phyloP scores from a whole-genome alignment of 2,888 invertebrate genomes.

The Spodoptera exigua region DNA sequence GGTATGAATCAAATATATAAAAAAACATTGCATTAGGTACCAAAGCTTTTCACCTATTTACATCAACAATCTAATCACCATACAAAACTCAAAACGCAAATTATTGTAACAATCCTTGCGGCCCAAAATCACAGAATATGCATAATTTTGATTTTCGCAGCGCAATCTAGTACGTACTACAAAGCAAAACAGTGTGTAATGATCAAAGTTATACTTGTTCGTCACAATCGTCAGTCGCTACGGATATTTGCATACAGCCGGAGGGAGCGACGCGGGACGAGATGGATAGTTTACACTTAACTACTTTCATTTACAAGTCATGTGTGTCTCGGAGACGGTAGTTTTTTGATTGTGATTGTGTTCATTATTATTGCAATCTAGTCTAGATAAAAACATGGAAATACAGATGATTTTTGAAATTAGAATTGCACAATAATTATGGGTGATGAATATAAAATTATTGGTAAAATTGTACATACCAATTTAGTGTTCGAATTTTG shows the following conservation, averaged over 20 bases:
- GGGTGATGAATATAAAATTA: no score
- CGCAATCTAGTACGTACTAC: conserved; percentile 50
- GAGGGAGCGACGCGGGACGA: conserved; percentile 32
- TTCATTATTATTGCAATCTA: not conserved
- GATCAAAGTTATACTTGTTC: conserved; percentile 58
- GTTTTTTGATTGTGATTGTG: conserved; percentile 13
- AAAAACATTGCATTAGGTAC: no score
- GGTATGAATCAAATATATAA: no score
- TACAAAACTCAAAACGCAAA: conserved; percentile 34
- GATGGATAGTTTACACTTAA: conserved; percentile 48
- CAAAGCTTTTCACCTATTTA: conserved; percentile 2
- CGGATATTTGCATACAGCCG: conserved; percentile 60
- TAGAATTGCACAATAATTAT: no score
- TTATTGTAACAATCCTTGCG: conserved; percentile 45
- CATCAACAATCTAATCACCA: conserved; percentile 34
- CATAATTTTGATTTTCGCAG: conserved; percentile 57
- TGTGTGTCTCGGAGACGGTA: conserved; percentile 20
- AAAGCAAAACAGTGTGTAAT: conserved; percentile 58
- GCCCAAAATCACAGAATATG: conserved; percentile 51
- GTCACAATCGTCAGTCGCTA: conserved; percentile 55
- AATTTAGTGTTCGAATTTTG: no score
- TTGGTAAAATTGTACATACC: no score
- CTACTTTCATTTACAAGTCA: conserved; percentile 49
- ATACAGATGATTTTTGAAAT: no score
- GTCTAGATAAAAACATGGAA: no score